These are phyloP conservation scores for Amiota communis DNA, from an alignment of 2,888 invertebrate genomes.

Conservation along the genomic window DNA sequence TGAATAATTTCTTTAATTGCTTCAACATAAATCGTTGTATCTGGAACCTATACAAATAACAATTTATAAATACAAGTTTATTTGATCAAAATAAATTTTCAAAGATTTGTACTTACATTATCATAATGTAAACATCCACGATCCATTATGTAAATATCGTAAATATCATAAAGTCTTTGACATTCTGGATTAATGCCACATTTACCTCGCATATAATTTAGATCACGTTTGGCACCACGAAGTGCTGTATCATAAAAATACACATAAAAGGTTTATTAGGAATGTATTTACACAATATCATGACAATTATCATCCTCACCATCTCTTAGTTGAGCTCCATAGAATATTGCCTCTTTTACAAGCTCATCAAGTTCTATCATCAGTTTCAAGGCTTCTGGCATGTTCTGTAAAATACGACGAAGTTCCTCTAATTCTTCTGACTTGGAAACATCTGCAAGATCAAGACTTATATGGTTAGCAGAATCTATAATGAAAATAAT, in stretches of 20 bases:
- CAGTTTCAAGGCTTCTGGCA: slow-evolving; percentile 79
- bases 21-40: background rate
- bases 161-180: no score
- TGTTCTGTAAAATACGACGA: slow-evolving; percentile 80
- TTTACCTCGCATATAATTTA: slow-evolving; percentile 77
- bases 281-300: background rate
- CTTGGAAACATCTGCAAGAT: slow-evolving; percentile 83
- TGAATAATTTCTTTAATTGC: background rate
- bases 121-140: slow-evolving; percentile 85
- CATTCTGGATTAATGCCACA: no score
- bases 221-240: slow-evolving; percentile 79
- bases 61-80: background rate
- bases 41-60: background rate
- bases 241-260: slow-evolving; percentile 73
- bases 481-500: slow-evolving; percentile 60
- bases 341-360: slow-evolving; percentile 79
- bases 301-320: slow-evolving; percentile 76
- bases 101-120: slow-evolving; percentile 76
- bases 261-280: no score
- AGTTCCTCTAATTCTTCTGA: slow-evolving; percentile 85
- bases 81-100: no score
- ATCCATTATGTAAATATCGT: slow-evolving; percentile 79
- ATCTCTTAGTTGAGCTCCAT: slow-evolving; percentile 81
- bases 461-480: slow-evolving; percentile 78
- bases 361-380: slow-evolving; percentile 79